Evolutionary conservation across 1,140 invertebrate species (phyloP), one percentile per base, ranked within the genome.

Genomic region (Leucophenga varia): DNA sequence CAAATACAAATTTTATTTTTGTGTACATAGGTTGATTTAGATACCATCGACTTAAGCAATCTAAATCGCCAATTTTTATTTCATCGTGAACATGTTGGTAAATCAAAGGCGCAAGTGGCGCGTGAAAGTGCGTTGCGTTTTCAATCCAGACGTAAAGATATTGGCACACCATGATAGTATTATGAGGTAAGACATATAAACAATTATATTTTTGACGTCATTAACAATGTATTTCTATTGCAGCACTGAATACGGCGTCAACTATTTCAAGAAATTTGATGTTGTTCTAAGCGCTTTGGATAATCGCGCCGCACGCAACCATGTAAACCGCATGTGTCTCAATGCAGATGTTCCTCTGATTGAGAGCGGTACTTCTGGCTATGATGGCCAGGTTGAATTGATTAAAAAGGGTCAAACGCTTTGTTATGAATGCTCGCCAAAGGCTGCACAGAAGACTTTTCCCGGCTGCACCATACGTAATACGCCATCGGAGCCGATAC

Each of bases 31-130:
- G 97, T 99, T 79, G 97, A 99, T 82, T 82, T 99, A 65, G 97
- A 99, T 74, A 99, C 95, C 3, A 99, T 99, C 71, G 97, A 99
- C 80, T 90, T 99, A n/a, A 97, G 93, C 76, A 99, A 99, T 75
- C 80, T 99, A 25, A 99, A 99, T 76, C 82, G 97, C 12, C 97
- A 99, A 75, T 99, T 99, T 78, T 76, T 99, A 3, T 99, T 99
- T 74, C 89, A 95, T 70, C 94, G 94, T 65, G 88, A 96, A 68
- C 96, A 99, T 84, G 95, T 99, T 53, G 95, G 95, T 3, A 95
- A 96, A 77, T 91, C 95, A 2, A 99, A 99, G 79, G 87, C 90
- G 1, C 78, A 83, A 28, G 89, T 93, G 36, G 96, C 97, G 0
- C 84, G 85, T 49, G 90, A 94, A 75, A 94, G 89, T 68, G 93